Percentiles rank a stretch among this genome's conserved stretches.
Conservation (phyloP, 2,113 vertebrate genomes). For the Columba janthina region DNA sequence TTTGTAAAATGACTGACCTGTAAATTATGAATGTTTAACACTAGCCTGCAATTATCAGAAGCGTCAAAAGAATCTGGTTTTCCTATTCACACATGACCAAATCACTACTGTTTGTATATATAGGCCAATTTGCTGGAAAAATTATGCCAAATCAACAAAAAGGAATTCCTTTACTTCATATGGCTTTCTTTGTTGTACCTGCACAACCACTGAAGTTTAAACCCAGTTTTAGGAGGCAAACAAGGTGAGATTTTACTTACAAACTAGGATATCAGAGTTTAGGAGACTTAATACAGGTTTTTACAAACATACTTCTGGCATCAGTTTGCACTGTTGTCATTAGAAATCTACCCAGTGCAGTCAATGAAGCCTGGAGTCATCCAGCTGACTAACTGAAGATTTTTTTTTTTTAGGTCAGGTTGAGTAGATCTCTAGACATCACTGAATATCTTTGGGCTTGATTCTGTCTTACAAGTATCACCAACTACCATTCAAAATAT, state of each 20-base stretch:
- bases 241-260: neutral
- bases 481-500: fast-evolving
- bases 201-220: neutral
- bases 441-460: neutral
- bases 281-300: neutral
- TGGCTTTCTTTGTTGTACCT: neutral
- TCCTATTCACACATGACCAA: neutral
- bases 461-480: neutral
- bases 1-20: neutral
- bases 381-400: neutral
- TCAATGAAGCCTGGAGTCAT: neutral
- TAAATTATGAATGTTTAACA: neutral
- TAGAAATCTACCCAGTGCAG: neutral
- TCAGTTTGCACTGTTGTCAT: neutral
- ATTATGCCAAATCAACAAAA: neutral
- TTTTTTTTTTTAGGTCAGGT: neutral
- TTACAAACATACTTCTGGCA: neutral
- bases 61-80: neutral
- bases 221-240: neutral
- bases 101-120: neutral
- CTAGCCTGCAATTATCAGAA: neutral
- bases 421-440: neutral
- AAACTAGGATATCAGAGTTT: neutral
- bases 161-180: neutral
- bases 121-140: neutral